Base-by-base conservation (phyloP, 1,140 invertebrate species). In the Paraescarpia echinospica region DNA sequence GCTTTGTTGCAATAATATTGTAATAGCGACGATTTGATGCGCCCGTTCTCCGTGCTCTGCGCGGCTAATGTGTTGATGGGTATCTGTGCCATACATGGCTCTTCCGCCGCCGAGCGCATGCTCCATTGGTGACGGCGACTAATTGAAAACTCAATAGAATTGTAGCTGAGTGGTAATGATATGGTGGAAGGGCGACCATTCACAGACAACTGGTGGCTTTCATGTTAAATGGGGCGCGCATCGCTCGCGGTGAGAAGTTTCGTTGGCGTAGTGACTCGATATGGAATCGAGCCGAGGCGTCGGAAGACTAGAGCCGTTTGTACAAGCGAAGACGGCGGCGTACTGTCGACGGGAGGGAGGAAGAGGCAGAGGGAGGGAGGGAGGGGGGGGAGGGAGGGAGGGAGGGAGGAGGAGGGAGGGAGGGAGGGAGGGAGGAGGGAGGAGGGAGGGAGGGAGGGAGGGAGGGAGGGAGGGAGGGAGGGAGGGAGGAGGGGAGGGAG, bases 1-100 rank as follows among this genome's bases (percentile, higher is more conserved):
- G 59, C 59, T 77, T 77, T 77, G 59, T 77, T 77, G 59, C 59
- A 77, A 77, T 77, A 77, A 77, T 77, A 77, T 77, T 77, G 59
- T 77, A 77, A 77, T 77, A 77, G 59, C 59, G 59, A 12, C 1
- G 59, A 77, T 77, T 77, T 31, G 59, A 31, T 31, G 59, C 14
- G 27, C 12, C 59, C 22, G 59, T 77, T 77, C 59, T 18, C 4
- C 18, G 27, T 22, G 14, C 18, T 77, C 59, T 18, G 27, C 22
- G 14, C 59, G 59, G 27, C 59, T 77, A 77, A 77, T 77, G 59
- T 77, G 59, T 18, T 18, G 59, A 77, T 77, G 59, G 18, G 59
- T 77, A 77, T 77, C 59, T 18, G 2, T 18, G 59, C 59, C 59
- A 77, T 18, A 77, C 59, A 77, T 18, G 59, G 59, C 59, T 77